phyloP scores from a whole-genome alignment of 2,113 vertebrate species.

The Antigone vipio region DNA sequence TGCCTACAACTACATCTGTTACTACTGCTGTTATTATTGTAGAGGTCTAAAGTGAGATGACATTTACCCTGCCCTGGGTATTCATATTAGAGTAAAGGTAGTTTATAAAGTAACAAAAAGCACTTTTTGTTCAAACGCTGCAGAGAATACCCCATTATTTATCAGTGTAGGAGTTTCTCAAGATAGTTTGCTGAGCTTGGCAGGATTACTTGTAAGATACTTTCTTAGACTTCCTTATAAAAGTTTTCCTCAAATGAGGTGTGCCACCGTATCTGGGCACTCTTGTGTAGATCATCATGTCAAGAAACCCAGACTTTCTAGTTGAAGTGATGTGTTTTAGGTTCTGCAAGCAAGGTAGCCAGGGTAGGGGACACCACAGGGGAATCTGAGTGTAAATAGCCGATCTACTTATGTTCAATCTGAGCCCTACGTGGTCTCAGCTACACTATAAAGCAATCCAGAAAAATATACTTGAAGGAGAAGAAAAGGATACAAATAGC shows the following conservation, averaged over 20 bases:
- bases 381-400: not conserved
- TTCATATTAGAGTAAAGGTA: not conserved
- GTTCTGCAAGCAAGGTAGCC: not conserved
- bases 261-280: not conserved
- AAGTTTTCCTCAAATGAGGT: not conserved
- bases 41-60: not conserved
- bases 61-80: not conserved
- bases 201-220: not conserved
- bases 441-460: not conserved
- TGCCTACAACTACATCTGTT: not conserved
- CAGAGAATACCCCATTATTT: not conserved
- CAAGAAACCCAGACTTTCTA: not conserved
- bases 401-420: accelerated
- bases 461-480: not conserved
- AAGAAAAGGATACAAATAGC: not conserved
- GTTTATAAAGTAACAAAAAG: not conserved
- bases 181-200: not conserved
- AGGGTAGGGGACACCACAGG: not conserved
- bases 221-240: not conserved
- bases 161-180: not conserved
- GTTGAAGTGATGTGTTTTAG: not conserved
- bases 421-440: not conserved
- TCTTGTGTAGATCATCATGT: not conserved
- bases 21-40: not conserved
- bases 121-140: not conserved